phyloP scores from a whole-genome alignment of 2,113 vertebrate species.

The Tilapia sparmanii region DNA sequence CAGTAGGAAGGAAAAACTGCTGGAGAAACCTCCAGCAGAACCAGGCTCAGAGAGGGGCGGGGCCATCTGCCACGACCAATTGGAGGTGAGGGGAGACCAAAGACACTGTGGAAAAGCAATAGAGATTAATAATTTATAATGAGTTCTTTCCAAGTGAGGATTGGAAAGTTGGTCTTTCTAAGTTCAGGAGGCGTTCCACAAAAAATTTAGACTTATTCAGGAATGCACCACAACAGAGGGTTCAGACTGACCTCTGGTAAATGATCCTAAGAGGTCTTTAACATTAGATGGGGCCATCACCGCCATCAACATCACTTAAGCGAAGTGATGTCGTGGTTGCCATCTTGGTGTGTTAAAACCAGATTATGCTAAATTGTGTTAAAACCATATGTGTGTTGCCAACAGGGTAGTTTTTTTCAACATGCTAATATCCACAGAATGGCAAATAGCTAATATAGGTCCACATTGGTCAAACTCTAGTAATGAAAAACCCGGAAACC shows the following conservation, averaged over 20 bases:
- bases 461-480: background rate
- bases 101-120: background rate
- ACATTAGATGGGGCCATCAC: background rate
- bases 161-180: background rate
- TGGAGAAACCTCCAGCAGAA: background rate
- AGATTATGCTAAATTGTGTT: background rate
- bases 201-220: background rate
- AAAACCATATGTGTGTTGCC: background rate
- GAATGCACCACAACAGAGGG: background rate
- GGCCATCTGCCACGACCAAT: background rate
- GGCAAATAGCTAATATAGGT: background rate
- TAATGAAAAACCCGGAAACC: background rate
- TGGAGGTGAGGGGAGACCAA: background rate
- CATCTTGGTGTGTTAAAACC: background rate
- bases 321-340: background rate
- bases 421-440: background rate
- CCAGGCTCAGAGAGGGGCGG: background rate
- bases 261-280: background rate
- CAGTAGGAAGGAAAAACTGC: background rate
- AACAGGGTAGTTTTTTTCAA: background rate
- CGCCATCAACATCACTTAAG: background rate
- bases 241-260: background rate
- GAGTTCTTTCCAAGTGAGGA: background rate
- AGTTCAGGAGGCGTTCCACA: background rate
- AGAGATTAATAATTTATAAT: background rate